Evolutionary conservation across 2,113 vertebrate species (phyloP).

Genomic region (Budorcas taxicolor): DNA sequence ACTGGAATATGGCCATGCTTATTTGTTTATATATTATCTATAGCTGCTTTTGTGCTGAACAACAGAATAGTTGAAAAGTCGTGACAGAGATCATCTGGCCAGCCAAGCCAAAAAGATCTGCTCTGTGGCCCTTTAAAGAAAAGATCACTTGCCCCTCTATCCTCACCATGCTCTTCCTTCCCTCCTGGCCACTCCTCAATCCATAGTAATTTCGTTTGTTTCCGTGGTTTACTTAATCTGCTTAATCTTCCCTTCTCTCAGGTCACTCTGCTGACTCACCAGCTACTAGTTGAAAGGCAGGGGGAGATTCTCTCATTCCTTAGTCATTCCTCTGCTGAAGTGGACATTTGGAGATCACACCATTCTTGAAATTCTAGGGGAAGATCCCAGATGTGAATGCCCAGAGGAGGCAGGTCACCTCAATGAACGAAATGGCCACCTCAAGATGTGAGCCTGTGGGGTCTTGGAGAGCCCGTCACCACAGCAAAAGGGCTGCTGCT

Average conservation of each 20-base stretch:
- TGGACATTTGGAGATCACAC: background rate
- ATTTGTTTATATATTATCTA: background rate
- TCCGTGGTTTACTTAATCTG: background rate
- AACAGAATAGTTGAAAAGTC: background rate
- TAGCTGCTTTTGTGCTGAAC: background rate
- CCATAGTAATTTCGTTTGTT: fast-evolving
- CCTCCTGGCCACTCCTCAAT: background rate
- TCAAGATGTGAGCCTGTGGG: background rate
- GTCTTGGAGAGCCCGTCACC: background rate
- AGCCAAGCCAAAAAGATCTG: background rate
- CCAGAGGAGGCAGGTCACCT: background rate
- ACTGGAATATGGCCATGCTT: background rate
- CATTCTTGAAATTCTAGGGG: background rate
- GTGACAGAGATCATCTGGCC: background rate
- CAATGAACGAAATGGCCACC: background rate
- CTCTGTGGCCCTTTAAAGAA: background rate
- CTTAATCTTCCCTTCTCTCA: background rate
- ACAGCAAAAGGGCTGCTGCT: background rate
- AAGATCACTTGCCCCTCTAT: background rate
- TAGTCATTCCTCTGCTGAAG: background rate
- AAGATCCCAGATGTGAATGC: background rate
- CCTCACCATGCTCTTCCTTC: background rate
- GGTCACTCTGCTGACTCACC: background rate
- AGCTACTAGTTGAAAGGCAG: background rate
- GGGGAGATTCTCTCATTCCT: background rate